phyloP scores from a whole-genome alignment of 1,140 invertebrate species.

The Probaryconus sp. region DNA sequence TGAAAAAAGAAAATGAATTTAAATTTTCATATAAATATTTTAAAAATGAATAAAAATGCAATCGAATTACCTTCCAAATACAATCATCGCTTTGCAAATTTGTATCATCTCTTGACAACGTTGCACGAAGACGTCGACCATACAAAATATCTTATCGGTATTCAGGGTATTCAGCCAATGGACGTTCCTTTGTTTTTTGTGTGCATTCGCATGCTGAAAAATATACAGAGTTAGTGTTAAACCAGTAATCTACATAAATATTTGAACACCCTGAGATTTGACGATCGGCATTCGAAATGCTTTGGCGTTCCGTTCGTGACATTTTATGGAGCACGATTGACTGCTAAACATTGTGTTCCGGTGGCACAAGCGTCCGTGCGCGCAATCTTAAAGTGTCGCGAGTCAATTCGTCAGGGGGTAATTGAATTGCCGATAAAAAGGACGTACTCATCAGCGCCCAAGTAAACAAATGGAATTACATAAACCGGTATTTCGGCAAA shows the following conservation, averaged over 20 bases:
- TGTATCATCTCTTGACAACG: conserved; percentile 91
- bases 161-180: conserved; percentile 90
- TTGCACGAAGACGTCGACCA: conserved; percentile 90
- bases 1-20: conserved; percentile 16
- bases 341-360: conserved; percentile 37
- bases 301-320: not conserved
- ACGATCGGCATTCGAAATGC: conserved; percentile 24
- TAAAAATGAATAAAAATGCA: conserved; percentile 5
- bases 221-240: conserved; percentile 19
- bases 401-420: conserved; percentile 3
- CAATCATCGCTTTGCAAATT: conserved; percentile 87
- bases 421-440: too few relatives aligned
- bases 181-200: conserved; percentile 73
- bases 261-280: conserved; percentile 28
- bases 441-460: too few relatives aligned
- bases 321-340: conserved; percentile 26
- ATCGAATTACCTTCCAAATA: conserved; percentile 82
- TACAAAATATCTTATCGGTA: conserved; percentile 88
- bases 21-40: too few relatives aligned
- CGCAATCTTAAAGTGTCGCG: conserved; percentile 26
- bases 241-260: conserved; percentile 35
- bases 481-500: too few relatives aligned
- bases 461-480: too few relatives aligned
- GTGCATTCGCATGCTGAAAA: conserved; percentile 68
- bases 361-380: conserved; percentile 30